These are phyloP conservation scores for Nemoura dubitans DNA, from an alignment of 2,888 invertebrate genomes.

Conservation along the genomic window DNA sequence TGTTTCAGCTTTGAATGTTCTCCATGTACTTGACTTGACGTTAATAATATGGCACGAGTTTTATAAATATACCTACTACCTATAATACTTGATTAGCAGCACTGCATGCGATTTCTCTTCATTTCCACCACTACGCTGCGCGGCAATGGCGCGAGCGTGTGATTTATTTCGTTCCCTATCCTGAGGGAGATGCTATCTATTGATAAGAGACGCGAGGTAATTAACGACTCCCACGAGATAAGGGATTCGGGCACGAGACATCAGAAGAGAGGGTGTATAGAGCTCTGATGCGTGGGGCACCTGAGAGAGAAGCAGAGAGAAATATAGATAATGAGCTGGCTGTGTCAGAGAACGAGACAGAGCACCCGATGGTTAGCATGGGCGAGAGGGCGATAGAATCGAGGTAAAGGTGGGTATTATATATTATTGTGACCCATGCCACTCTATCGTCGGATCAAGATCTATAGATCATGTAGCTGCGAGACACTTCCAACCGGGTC, in stretches of 20 bases:
- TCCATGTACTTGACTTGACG: neutral
- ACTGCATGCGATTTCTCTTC: constrained; percentile 22
- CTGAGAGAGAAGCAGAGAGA: constrained; percentile 2
- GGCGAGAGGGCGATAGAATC: constrained; percentile 3
- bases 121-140: neutral
- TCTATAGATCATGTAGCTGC: constrained; percentile 13
- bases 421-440: constrained; percentile 34
- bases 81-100: neutral
- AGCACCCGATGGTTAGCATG: neutral
- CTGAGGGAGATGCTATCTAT: constrained; percentile 45
- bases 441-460: constrained; percentile 20
- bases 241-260: constrained; percentile 10
- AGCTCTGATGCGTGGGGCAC: neutral
- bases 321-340: neutral
- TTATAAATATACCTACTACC: neutral
- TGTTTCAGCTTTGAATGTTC: neutral
- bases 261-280: neutral
- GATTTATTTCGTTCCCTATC: constrained; percentile 49
- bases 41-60: neutral
- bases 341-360: neutral
- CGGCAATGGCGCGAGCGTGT: constrained; percentile 36
- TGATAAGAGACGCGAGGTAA: constrained; percentile 47
- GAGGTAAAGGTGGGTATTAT: neutral
- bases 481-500: constrained; percentile 8
- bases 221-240: constrained; percentile 49